phyloP scores from a whole-genome alignment of 1,140 invertebrate genomes.

The Acyrthosiphon pisum region DNA sequence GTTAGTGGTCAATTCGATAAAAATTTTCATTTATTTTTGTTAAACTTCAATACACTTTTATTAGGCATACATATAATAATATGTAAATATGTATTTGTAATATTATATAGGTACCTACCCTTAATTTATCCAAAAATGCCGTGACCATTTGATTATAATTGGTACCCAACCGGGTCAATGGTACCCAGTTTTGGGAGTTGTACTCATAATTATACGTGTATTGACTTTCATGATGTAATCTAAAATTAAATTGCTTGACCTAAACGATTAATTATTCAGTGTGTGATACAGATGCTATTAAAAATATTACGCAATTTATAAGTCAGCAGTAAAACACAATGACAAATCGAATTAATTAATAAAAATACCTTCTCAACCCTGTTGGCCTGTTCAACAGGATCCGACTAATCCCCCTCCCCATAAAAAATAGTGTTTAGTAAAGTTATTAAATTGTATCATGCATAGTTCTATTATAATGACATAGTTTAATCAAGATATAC shows the following conservation, averaged over 20 bases:
- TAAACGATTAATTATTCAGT: constrained; percentile 31
- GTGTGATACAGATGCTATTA: background rate
- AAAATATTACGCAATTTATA: background rate
- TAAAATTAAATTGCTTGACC: constrained; percentile 35
- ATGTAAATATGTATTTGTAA: constrained; percentile 43
- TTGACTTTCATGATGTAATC: constrained; percentile 37
- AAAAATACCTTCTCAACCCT: background rate
- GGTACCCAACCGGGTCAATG: constrained; percentile 1
- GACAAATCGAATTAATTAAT: constrained; percentile 23
- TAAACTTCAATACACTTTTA: constrained; percentile 41
- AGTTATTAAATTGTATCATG: background rate
- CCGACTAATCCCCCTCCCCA: background rate
- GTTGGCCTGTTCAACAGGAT: background rate
- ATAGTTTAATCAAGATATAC: background rate
- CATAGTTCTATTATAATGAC: background rate
- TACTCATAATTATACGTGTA: constrained; percentile 39
- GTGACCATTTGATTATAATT: constrained; percentile 54
- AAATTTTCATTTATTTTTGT: constrained; percentile 39
- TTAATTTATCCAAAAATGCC: constrained; percentile 37
- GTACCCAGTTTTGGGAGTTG: background rate
- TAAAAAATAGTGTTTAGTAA: background rate
- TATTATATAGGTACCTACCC: constrained; percentile 28
- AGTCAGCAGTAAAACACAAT: background rate
- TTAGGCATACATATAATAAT: constrained; percentile 30
- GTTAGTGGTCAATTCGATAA: constrained; percentile 24